A percentile compares a stretch with the other conserved stretches of the same genome.
Evolutionary conservation across 2,797 vertebrate species (phyloP).

Genomic region (Calcarius lapponicus): DNA sequence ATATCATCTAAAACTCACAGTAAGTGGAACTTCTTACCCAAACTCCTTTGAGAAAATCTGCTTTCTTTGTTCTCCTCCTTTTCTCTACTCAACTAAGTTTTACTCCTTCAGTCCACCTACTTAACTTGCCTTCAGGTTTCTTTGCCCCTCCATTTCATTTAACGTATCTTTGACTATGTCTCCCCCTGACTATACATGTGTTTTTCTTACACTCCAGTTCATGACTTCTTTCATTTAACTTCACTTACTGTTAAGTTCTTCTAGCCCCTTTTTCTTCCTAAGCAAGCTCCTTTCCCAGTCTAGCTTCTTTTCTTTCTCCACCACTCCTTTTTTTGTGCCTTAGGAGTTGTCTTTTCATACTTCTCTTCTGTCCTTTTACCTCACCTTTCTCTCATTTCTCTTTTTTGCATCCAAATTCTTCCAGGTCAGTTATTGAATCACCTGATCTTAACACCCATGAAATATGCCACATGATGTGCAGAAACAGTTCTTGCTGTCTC

Average conservation of each 20-base stretch:
- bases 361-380: neutral
- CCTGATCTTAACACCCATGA: neutral
- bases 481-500: neutral
- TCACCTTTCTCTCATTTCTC: neutral
- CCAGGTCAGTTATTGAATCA: neutral
- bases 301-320: neutral
- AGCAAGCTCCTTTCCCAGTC: neutral
- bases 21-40: neutral
- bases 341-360: neutral
- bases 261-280: neutral
- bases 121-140: neutral
- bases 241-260: neutral
- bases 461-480: neutral
- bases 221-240: neutral
- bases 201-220: neutral
- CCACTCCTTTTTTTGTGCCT: neutral
- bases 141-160: neutral
- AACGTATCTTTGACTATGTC: neutral
- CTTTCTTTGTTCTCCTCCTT: neutral
- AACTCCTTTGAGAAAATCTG: neutral
- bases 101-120: neutral
- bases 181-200: fast-evolving
- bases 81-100: neutral
- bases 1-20: neutral
- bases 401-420: neutral